Evolutionary conservation across 2,888 invertebrate genomes (phyloP).

Genomic region (Peribatodes rhomboidaria): DNA sequence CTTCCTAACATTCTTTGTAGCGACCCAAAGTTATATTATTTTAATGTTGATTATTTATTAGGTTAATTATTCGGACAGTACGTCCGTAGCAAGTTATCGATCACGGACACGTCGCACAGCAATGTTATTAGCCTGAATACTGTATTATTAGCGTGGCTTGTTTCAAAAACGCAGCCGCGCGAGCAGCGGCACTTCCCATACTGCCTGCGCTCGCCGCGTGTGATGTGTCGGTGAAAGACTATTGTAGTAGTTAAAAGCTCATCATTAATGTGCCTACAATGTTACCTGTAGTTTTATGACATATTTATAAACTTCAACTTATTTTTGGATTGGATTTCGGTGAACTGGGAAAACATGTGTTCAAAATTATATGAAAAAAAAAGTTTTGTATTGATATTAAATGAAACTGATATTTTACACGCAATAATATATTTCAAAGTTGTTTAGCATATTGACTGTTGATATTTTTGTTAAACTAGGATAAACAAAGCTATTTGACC

Average conservation of each 20-base stretch:
- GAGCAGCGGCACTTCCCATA: background rate
- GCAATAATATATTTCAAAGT: constrained; percentile 79
- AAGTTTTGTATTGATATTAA: constrained; percentile 73
- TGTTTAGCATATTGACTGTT: constrained; percentile 84
- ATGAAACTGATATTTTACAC: constrained; percentile 79
- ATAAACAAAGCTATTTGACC: constrained; percentile 86
- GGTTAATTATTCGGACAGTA: constrained; percentile 57
- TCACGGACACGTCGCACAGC: constrained; percentile 5
- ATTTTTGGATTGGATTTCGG: constrained; percentile 70
- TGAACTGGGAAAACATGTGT: constrained; percentile 81
- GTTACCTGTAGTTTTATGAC: constrained; percentile 83
- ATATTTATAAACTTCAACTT: constrained; percentile 67
- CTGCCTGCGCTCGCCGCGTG: too few species aligned
- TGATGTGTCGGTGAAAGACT: constrained; percentile 45
- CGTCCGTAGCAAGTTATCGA: constrained; percentile 10
- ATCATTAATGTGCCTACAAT: constrained; percentile 84
- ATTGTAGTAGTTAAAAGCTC: constrained; percentile 74
- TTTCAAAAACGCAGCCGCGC: constrained; percentile 7
- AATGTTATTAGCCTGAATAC: too few species aligned
- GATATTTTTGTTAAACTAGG: constrained; percentile 83
- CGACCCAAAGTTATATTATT: constrained; percentile 81
- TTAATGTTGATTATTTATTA: constrained; percentile 79
- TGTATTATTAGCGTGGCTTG: too few species aligned
- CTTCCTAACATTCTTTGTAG: constrained; percentile 78
- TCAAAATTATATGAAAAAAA: constrained; percentile 76